Conservation (phyloP, 2,797 vertebrate species). For the Oreortyx pictus region DNA sequence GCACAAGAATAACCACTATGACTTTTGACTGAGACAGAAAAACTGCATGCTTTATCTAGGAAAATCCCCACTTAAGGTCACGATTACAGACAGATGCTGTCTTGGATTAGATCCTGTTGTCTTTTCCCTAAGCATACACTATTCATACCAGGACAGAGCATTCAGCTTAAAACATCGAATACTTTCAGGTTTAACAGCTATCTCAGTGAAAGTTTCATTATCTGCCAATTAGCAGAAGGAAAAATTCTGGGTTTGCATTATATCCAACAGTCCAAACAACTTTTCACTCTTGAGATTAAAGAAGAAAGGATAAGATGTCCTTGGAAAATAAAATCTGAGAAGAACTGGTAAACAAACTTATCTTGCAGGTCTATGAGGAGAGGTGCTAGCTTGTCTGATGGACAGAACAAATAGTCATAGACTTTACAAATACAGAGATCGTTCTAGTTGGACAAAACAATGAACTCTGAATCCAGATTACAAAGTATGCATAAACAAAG, state of each 20-base stretch:
- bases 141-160: background rate
- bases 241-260: background rate
- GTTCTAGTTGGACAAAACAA: too few relatives aligned
- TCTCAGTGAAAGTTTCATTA: background rate
- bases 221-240: background rate
- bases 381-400: too few relatives aligned
- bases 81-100: background rate
- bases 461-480: too few relatives aligned
- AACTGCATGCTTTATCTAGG: background rate
- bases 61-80: background rate
- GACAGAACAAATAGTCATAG: too few relatives aligned
- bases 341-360: too few relatives aligned
- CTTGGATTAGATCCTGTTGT: background rate
- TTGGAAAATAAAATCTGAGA: too few relatives aligned
- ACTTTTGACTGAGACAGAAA: background rate
- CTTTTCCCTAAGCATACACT: background rate
- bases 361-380: too few relatives aligned
- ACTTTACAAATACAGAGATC: too few relatives aligned
- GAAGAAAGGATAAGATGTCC: too few relatives aligned
- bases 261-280: background rate
- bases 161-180: background rate
- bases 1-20: background rate
- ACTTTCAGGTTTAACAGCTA: background rate
- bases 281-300: background rate
- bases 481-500: too few relatives aligned